These are phyloP conservation scores for Zenarchopterus dispar DNA, from an alignment of 2,797 vertebrate genomes.

Conservation along the genomic window DNA sequence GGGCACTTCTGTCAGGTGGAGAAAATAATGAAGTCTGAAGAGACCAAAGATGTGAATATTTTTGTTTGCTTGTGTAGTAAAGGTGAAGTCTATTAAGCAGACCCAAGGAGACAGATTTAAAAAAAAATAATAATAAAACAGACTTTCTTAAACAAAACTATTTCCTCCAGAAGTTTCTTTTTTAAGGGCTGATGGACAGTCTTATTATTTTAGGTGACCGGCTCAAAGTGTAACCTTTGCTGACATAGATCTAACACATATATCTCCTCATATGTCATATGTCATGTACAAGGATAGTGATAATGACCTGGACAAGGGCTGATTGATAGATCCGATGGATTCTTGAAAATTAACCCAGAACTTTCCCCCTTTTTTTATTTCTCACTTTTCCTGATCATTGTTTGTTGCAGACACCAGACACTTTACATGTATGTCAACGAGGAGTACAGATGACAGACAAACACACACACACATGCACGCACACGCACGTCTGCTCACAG, in stretches of 20 bases:
- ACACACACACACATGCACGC: neutral
- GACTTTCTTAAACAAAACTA: neutral
- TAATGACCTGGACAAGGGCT: neutral
- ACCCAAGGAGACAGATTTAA: neutral
- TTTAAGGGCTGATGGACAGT: no score
- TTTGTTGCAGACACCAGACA: neutral
- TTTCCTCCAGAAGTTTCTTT: no score
- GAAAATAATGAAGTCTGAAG: neutral
- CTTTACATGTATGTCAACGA: neutral
- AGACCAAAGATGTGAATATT: neutral
- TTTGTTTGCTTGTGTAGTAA: neutral
- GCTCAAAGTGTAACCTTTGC: no score
- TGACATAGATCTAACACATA: neutral
- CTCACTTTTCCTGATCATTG: no score
- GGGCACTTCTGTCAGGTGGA: neutral
- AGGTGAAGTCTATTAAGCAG: neutral
- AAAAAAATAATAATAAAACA: no score
- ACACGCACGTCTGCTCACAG: slow-evolving; percentile 14
- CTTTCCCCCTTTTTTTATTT: no score
- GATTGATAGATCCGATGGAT: neutral
- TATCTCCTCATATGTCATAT: neutral
- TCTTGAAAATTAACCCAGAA: neutral
- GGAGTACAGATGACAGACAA: no score
- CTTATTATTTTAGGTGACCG: no score
- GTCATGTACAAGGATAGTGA: neutral